Evolutionary conservation across 2,888 invertebrate genomes (phyloP), one percentile per base, ranked within the genome.

Genomic region (Drosophila borborema): DNA sequence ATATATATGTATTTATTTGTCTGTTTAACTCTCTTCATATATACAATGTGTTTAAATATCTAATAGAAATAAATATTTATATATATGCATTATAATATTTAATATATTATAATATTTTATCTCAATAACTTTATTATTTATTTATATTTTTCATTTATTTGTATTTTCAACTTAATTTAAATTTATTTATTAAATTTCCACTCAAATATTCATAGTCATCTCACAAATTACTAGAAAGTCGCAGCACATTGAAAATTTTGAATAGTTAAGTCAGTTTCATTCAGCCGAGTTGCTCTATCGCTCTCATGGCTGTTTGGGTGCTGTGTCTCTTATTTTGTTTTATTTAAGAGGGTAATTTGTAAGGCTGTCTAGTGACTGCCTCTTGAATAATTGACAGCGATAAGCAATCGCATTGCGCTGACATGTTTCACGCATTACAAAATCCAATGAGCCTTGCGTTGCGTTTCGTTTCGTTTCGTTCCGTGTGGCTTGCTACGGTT

Each of bases 401-500:
- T 90, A 90, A 90, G 90, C 82, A 86, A 91, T 91, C 90, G 82
- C 81, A 81, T 79, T 78, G 84, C 84, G 84, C 91, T 91, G 90
- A 90, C 90, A 91, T 91, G 90, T 90, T 91, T 91, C 88, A 82
- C 87, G 90, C 91, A 90, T 91, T 89, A 89, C 84, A 89, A 90
- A 89, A 88, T 80, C 84, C 81, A 71, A 81, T 80, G 81, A 67
- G 70, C 53, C 55, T 61, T 41, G 55, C 63, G 34, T 59, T 64
- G 23, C 63, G 34, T 59, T 64, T 31, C 67, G 23, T 53, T 64
- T 28, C 67, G 23, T 53, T 64, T 18, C 55, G 46, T 43, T 64
- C 38, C 14, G 45, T 53, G 64, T 16, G 53, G 62, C 48, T 58
- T 20, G 41, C 58, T 45, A 43, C 36, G 36, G 34, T 43, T 64